Conservation (phyloP, 2,797 vertebrate genomes). For the Tarsius wallacei region DNA sequence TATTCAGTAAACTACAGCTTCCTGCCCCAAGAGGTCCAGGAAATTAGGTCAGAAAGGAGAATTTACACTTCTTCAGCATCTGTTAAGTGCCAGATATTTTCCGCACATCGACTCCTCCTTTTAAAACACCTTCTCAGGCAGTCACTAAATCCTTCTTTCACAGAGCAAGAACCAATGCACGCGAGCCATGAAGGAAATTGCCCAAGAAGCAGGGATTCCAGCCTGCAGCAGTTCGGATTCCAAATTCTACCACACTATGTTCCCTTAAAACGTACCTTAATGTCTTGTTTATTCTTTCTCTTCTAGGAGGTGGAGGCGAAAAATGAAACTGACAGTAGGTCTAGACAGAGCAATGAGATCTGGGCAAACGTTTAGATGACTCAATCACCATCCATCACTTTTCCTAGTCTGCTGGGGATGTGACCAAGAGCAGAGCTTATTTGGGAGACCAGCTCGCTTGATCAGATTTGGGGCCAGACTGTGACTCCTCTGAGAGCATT, state of each 20-base stretch:
- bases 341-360: not conserved
- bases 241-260: not conserved
- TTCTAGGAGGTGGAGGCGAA: not conserved
- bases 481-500: not conserved
- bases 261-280: not conserved
- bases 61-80: not conserved
- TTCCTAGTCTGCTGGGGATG: not conserved
- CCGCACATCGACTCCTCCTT: not conserved
- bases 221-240: not conserved
- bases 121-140: too few species aligned
- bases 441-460: not conserved
- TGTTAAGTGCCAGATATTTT: not conserved
- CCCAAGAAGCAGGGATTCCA: not conserved
- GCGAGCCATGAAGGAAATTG: not conserved
- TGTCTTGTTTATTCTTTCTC: not conserved
- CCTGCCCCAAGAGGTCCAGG: not conserved
- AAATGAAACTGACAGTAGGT: not conserved
- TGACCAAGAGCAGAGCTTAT: not conserved
- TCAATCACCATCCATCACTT: not conserved
- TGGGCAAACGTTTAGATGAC: not conserved
- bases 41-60: constrained; percentile 40
- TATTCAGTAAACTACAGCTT: not conserved
- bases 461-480: not conserved
- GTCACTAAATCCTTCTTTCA: not conserved
- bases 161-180: not conserved